Base-by-base conservation (phyloP, 2,888 invertebrate genomes). In the Crematogaster levior region DNA sequence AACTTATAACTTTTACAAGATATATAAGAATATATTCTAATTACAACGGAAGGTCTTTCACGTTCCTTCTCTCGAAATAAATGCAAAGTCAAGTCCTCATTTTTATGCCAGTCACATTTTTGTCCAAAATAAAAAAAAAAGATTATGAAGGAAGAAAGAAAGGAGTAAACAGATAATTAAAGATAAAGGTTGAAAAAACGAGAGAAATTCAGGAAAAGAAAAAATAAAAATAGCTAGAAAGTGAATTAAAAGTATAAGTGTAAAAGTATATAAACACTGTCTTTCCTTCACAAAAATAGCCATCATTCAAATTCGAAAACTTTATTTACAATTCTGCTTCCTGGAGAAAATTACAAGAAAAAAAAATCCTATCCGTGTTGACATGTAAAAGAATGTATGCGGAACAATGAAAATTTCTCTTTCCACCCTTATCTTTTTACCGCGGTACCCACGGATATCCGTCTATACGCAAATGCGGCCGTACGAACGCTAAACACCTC, bases 401-500 rank as follows among this genome's bases (percentile, higher is more conserved):
- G 24, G 37, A 10, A 61, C 30, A 58, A 30, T 15, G 5, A 12
- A 27, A 3, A 18, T 58, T 18, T 58, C 24, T 58, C 60, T 12
- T 12, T 12, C 21, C 37, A 10, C 12, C 18, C 58, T 58, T 21
- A 46, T 48, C 46, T 5, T n/a, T 1, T n/a, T n/a, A 48, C 48
- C 9, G 6, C 18, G 3, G 6, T 21, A 48, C 21, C 46, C 18
- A 5, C 46, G n/a, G n/a, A n/a, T n/a, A n/a, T n/a, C n/a, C n/a
- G n/a, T n/a, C n/a, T n/a, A n/a, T n/a, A n/a, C n/a, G n/a, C n/a
- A n/a, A n/a, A n/a, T n/a, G n/a, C n/a, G n/a, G n/a, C n/a, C n/a
- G n/a, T n/a, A n/a, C 46, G 18, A 46, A 18, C 43, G 43, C 53
- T n/a, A 84, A 89, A 85, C 81, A 86, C 81, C n/a, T 86, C 82